Conservation (phyloP, 2,797 vertebrate species). For the Sebastolobus altivelis region DNA sequence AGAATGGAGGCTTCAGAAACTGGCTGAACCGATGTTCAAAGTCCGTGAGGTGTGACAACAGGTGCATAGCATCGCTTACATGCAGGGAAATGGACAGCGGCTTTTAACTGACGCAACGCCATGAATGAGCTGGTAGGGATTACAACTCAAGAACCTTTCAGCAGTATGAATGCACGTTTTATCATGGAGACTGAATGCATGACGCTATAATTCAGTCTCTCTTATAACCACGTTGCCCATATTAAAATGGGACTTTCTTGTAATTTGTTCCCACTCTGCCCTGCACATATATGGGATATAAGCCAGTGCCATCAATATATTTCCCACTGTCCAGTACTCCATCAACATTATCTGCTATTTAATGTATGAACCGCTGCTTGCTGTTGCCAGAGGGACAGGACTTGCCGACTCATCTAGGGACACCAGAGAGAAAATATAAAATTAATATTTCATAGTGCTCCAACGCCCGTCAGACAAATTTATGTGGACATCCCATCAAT, state of each 20-base stretch:
- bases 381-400: constrained; percentile 72
- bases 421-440: constrained; percentile 75
- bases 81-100: background rate
- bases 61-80: constrained; percentile 7
- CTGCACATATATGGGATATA: constrained; percentile 22
- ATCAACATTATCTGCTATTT: constrained; percentile 71
- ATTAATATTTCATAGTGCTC: constrained; percentile 84
- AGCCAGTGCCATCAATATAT: constrained; percentile 61
- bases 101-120: constrained; percentile 12
- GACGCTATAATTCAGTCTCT: constrained; percentile 44
- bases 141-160: constrained; percentile 21
- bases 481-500: constrained; percentile 86
- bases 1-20: constrained; percentile 1
- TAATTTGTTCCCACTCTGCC: constrained; percentile 44
- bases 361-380: constrained; percentile 75
- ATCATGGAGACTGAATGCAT: constrained; percentile 21
- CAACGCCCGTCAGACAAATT: constrained; percentile 81
- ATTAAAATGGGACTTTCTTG: constrained; percentile 58
- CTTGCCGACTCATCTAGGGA: constrained; percentile 56
- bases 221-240: constrained; percentile 46
- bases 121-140: background rate
- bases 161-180: constrained; percentile 22
- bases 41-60: constrained; percentile 14
- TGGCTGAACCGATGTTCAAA: background rate
- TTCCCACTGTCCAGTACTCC: constrained; percentile 58